phyloP scores from a whole-genome alignment of 2,797 vertebrate species.

The Smutsia gigantea region DNA sequence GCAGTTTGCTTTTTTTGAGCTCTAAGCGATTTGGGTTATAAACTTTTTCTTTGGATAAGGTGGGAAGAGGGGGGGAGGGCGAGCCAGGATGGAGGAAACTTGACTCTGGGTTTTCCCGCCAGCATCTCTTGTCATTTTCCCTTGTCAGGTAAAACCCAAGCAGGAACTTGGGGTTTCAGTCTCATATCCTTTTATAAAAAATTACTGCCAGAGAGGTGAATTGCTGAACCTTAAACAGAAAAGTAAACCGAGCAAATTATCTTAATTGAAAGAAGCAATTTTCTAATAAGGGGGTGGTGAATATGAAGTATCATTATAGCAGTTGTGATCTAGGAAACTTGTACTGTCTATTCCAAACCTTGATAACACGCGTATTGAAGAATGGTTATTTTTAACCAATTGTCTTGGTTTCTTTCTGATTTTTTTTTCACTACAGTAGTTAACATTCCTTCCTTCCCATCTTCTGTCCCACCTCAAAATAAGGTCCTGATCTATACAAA shows the following conservation, averaged over 20 bases:
- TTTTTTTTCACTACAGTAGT: neutral
- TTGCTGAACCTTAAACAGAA: neutral
- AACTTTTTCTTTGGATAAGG: constrained; percentile 41
- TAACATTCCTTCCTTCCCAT: neutral
- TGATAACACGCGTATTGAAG: neutral
- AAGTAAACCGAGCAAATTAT: neutral
- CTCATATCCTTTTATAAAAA: neutral
- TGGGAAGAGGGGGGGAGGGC: neutral
- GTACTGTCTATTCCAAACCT: neutral
- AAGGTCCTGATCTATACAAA: neutral
- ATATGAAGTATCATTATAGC: neutral
- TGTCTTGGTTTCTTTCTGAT: neutral
- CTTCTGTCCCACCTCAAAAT: neutral
- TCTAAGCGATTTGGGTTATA: neutral
- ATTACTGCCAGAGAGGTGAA: neutral
- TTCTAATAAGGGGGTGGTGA: neutral
- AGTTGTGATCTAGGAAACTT: neutral
- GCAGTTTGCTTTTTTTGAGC: neutral
- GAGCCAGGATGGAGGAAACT: constrained; percentile 8
- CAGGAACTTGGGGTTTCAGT: neutral
- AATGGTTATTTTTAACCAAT: neutral
- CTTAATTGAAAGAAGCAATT: neutral
- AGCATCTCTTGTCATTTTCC: constrained; percentile 65
- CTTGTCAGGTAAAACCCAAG: neutral
- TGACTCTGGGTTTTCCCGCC: constrained; percentile 76